A percentile compares a stretch with the other conserved stretches of the same genome.
Evolutionary conservation across 2,113 vertebrate genomes (phyloP).

Genomic region (Pogonocichla stellata): DNA sequence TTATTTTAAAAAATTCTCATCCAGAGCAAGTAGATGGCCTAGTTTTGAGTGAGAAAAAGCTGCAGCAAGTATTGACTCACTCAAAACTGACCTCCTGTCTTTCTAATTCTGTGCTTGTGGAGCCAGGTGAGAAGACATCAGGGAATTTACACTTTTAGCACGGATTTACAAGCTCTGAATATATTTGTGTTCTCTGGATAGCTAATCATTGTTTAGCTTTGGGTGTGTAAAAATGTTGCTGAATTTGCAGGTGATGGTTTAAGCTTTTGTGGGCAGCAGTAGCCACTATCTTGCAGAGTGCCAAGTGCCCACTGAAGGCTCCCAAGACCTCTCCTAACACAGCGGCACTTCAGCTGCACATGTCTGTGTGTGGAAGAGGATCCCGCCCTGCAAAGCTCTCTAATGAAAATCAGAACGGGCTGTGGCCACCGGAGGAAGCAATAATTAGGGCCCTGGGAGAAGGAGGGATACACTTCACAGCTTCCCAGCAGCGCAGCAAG

Average conservation of each 20-base stretch:
- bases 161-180: not conserved
- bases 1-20: not conserved
- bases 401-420: not conserved
- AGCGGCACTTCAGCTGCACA: not conserved
- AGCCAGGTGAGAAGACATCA: not conserved
- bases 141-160: not conserved
- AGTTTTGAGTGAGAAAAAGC: not conserved
- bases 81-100: not conserved
- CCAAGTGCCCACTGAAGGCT: not conserved
- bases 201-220: not conserved
- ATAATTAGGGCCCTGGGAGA: not conserved
- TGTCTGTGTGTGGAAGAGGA: not conserved
- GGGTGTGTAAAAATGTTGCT: not conserved
- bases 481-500: not conserved
- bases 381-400: not conserved
- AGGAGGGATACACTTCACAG: not conserved
- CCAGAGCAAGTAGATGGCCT: not conserved
- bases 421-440: not conserved
- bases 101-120: not conserved
- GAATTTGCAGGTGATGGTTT: not conserved
- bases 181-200: not conserved
- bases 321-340: not conserved
- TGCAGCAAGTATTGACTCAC: not conserved
- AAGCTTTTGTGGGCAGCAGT: not conserved
- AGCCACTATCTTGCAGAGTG: rapidly evolving